phyloP scores from a whole-genome alignment of 2,113 vertebrate species.

The Pollimyrus isidori region DNA sequence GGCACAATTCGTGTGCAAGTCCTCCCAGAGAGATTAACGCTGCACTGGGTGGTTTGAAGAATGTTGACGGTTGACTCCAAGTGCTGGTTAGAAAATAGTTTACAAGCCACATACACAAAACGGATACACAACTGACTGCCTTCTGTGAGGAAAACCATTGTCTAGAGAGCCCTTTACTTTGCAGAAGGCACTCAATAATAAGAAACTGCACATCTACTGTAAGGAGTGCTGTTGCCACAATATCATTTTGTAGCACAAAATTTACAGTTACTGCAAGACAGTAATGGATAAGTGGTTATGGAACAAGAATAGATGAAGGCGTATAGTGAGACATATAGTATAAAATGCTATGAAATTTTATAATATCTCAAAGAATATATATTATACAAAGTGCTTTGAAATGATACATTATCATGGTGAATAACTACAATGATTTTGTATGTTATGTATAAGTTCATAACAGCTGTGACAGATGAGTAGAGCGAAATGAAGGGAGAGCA shows the following conservation, averaged over 20 bases:
- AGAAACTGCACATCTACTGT: not conserved
- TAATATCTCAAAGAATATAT: not conserved
- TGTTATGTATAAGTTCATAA: not conserved
- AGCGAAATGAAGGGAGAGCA: not conserved
- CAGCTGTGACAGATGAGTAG: not conserved
- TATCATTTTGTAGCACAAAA: not conserved
- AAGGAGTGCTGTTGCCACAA: not conserved
- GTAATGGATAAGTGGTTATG: not conserved
- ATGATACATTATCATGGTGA: not conserved
- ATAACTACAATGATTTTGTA: not conserved
- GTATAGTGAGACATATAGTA: not conserved
- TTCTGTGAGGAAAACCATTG: not conserved
- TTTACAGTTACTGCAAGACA: not conserved
- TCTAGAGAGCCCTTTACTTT: not conserved
- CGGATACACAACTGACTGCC: not conserved
- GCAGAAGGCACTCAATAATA: not conserved
- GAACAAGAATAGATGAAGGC: not conserved
- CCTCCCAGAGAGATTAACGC: not conserved
- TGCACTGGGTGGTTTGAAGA: not conserved
- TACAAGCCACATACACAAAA: not conserved
- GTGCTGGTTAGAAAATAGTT: not conserved
- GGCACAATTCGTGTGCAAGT: constrained; percentile 1
- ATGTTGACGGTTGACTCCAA: not conserved
- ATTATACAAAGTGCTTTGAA: not conserved
- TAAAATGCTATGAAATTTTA: not conserved